These are phyloP conservation scores for Channa maculata DNA, from an alignment of 2,113 vertebrate genomes.

Conservation along the genomic window DNA sequence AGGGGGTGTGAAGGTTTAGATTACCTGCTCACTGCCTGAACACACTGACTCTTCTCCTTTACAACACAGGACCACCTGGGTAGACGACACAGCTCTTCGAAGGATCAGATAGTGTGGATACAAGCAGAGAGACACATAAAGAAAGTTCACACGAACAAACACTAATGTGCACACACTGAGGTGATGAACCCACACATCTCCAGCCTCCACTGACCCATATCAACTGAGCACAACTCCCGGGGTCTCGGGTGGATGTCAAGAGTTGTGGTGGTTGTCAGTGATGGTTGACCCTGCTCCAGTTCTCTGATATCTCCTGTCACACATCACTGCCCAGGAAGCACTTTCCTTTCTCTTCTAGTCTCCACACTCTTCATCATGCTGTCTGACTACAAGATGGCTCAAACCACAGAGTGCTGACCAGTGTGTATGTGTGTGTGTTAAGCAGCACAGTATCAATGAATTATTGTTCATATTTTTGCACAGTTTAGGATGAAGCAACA, in stretches of 20 bases:
- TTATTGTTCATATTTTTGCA: too few relatives aligned
- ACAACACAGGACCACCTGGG: constrained; percentile 80
- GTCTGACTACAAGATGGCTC: constrained; percentile 60
- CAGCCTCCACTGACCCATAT: constrained; percentile 75
- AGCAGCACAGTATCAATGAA: neutral
- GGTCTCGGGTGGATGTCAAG: constrained; percentile 68
- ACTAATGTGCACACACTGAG: constrained; percentile 47
- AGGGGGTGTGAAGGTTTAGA: constrained; percentile 76
- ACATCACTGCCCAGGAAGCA: constrained; percentile 77
- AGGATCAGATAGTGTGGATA: constrained; percentile 52
- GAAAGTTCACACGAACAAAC: constrained; percentile 29
- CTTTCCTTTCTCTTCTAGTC: constrained; percentile 74
- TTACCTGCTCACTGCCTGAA: constrained; percentile 76
- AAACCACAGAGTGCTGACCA: constrained; percentile 49
- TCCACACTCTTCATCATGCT: constrained; percentile 74
- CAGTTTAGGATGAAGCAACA: neutral
- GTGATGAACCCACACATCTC: constrained; percentile 65
- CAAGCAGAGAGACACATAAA: constrained; percentile 32
- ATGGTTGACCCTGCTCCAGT: constrained; percentile 75
- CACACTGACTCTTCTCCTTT: constrained; percentile 53
- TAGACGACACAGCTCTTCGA: constrained; percentile 42
- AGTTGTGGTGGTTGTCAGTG: constrained; percentile 78
- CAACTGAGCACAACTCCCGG: constrained; percentile 66
- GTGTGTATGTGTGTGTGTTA: constrained; percentile 1
- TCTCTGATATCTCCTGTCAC: constrained; percentile 82